These are phyloP conservation scores for Holacanthus passer DNA, from an alignment of 2,113 vertebrate genomes.

Conservation along the genomic window DNA sequence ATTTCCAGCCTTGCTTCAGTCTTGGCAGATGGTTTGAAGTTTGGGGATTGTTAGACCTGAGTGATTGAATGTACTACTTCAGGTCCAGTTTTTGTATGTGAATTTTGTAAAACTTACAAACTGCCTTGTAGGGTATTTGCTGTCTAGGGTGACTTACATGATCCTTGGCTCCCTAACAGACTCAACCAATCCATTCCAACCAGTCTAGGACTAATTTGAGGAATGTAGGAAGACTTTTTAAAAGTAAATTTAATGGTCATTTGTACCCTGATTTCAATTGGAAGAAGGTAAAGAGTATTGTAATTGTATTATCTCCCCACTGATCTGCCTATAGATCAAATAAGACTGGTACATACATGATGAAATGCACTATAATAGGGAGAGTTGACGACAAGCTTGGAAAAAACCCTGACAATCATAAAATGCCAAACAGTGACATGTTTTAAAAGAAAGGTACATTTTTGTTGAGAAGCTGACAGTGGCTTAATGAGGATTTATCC, in stretches of 20 bases:
- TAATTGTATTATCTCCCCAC: background rate
- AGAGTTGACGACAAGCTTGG: background rate
- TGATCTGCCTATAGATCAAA: background rate
- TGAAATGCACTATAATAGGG: background rate
- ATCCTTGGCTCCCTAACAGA: constrained; percentile 8
- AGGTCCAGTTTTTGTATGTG: constrained; percentile 57
- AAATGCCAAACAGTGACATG: constrained; percentile 62
- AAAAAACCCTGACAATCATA: constrained; percentile 68
- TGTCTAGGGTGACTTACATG: background rate
- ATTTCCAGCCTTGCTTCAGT: constrained; percentile 45
- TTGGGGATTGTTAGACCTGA: constrained; percentile 27
- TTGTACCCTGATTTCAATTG: background rate
- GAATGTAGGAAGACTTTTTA: background rate
- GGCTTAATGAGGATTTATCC: constrained; percentile 34
- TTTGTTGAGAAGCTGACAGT: constrained; percentile 23
- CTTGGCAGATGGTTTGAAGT: constrained; percentile 16
- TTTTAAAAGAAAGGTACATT: background rate
- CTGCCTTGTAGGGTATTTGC: constrained; percentile 52
- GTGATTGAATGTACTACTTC: constrained; percentile 64
- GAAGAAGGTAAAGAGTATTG: background rate
- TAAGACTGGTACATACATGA: background rate
- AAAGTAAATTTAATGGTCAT: background rate
- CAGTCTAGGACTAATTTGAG: background rate
- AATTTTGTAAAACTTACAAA: constrained; percentile 49
- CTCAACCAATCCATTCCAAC: constrained; percentile 13